These are phyloP conservation scores for Ylistrum balloti DNA, from an alignment of 1,140 invertebrate genomes.

Conservation along the genomic window DNA sequence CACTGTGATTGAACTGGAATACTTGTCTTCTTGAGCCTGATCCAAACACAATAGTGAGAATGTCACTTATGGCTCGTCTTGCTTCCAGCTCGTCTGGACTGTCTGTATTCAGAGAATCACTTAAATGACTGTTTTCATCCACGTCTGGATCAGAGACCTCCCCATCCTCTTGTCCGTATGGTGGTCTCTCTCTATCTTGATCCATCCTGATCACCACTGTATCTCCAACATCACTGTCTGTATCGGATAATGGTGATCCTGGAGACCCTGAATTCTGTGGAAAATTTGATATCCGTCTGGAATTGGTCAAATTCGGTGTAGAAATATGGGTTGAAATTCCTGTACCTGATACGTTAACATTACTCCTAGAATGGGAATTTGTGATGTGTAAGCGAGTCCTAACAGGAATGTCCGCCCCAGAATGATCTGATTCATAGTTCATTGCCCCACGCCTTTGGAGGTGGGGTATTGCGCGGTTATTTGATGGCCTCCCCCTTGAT, in stretches of 20 bases:
- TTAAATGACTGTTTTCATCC: background rate
- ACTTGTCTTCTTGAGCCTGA: slow-evolving; percentile 32
- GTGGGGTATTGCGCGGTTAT: background rate
- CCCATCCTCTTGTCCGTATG: background rate
- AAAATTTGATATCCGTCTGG: slow-evolving; percentile 37
- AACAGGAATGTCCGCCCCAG: background rate
- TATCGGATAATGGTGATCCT: slow-evolving; percentile 44
- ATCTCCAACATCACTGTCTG: background rate
- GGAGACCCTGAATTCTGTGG: slow-evolving; percentile 17
- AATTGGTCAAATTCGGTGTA: background rate
- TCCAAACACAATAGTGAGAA: slow-evolving; percentile 7
- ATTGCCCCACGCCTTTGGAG: background rate
- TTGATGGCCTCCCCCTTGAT: slow-evolving; percentile 28
- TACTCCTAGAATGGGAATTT: background rate
- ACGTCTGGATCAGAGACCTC: background rate
- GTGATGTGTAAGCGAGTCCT: background rate
- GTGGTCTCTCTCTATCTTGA: background rate
- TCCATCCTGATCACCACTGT: background rate
- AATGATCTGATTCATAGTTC: slow-evolving; percentile 45
- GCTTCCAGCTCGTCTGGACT: slow-evolving; percentile 27
- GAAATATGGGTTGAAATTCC: background rate
- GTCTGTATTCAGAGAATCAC: background rate
- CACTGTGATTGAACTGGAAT: slow-evolving; percentile 41
- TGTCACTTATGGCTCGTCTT: background rate
- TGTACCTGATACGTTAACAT: background rate